Evolutionary conservation across 2,888 invertebrate genomes (phyloP), one percentile per base, ranked within the genome.

Genomic region (Chelonus formosanus): DNA sequence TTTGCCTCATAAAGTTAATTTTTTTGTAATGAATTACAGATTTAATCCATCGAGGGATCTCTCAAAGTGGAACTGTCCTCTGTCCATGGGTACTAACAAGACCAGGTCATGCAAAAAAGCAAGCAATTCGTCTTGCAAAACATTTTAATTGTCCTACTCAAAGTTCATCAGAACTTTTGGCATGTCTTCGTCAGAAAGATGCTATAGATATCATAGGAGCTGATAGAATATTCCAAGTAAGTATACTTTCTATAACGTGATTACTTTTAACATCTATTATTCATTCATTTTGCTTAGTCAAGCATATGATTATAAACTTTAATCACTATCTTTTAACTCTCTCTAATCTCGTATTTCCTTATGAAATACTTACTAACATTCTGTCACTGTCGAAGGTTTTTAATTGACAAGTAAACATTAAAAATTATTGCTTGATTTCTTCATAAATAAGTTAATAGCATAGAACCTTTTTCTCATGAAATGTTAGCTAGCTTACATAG

Each of bases 11-110:
- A 20, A 20, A 2, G 20, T 20, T 20, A 20, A 20, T 20, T 20
- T 2, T 1, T 20, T 20, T 20, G 20, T 20, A 20, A 20, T 52
- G 6, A 52, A 40, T 58, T 59, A 56, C 76, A 91, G 92, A 90
- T 66, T 78, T 92, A 7, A 90, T 92, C 72, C 90, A 91, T 71
- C 89, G 89, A 66, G 92, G 87, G 2, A 93, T 93, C 67, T 89
- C 92, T 0, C 90, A 92, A 78, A 93, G 92, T 58, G 93, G 93
- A 0, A 91, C 90, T 1, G 89, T 90, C 0, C 84, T 90, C 45
- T 89, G 89, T 70, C 88, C 90, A 0, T 91, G 91, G 91, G 89
- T 89, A 0, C 86, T 90, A 0, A 86, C 89, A 0, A 86, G 86
- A 59, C 87, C 88, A 3, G 89, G 89, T 5, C 86, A 89, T 65